Conservation (phyloP, 2,888 invertebrate species). For the Drosophila heteroneura region DNA sequence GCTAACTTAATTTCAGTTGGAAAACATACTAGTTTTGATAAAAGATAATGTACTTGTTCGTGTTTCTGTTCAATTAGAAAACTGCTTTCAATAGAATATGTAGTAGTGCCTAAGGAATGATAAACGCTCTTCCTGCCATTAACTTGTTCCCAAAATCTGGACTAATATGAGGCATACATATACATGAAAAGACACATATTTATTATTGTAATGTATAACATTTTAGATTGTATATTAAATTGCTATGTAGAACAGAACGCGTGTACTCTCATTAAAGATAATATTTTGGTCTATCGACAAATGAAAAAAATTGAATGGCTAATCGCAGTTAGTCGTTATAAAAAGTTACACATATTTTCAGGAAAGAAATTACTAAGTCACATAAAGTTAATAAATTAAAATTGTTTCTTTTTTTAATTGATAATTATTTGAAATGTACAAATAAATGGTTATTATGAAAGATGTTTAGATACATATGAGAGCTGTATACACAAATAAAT, state of each 20-base stretch:
- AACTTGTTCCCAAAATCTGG: constrained; percentile 12
- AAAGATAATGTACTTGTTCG: constrained; percentile 8
- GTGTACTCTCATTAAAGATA: constrained; percentile 4
- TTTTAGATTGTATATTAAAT: constrained; percentile 19
- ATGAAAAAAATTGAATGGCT: constrained; percentile 1
- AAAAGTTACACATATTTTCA: constrained; percentile 4
- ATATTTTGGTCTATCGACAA: constrained; percentile 1
- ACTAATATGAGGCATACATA: constrained; percentile 39
- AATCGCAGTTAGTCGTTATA: constrained; percentile 12
- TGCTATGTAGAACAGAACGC: constrained; percentile 17
- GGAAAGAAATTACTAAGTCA: constrained; percentile 71
- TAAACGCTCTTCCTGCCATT: constrained; percentile 51
- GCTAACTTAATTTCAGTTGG: constrained; percentile 5
- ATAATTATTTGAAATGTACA: constrained; percentile 34
- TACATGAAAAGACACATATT: constrained; percentile 9
- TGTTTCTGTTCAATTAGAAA: constrained; percentile 22
- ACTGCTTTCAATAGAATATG: constrained; percentile 36
- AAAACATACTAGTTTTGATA: constrained; percentile 17
- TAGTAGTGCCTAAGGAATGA: constrained; percentile 57
- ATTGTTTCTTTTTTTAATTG: constrained; percentile 2
- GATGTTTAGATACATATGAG: constrained; percentile 18
- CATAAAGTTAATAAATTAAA: constrained; percentile 38
- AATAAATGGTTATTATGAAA: constrained; percentile 13
- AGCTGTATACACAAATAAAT: constrained; percentile 24
- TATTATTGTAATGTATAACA: neutral